Evolutionary conservation across 2,888 invertebrate species (phyloP), one percentile per base, ranked within the genome.

Genomic region (Drosophila histrio): DNA sequence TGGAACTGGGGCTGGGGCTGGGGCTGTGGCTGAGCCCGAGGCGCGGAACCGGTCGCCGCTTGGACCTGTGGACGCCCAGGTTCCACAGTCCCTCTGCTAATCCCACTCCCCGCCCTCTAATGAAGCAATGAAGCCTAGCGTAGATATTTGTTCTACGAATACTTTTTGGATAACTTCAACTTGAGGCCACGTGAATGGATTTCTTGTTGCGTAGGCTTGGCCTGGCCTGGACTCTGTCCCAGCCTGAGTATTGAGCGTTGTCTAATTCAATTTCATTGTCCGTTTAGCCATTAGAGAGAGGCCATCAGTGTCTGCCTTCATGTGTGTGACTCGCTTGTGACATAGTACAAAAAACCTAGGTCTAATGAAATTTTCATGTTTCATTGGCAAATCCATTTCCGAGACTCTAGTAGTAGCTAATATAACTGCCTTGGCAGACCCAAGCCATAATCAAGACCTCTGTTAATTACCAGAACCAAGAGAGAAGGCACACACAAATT

Each of bases 291-390:
- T 79, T 70, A 64, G 69, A 57, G 43, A 24, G 26, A 34, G 28
- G 30, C 39, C 54, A 41, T 67, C 63, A 43, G 28, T 38, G 28
- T 15, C 47, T 61, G 52, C 53, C 15, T 15, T 5, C 22, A 38
- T 38, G 50, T 50, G 15, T 49, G 17, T 17, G 17, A 21, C 13
- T 11, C 13, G 46, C 21, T 22, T 24, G 65, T 58, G 64, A 36
- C 60, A 58, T 54, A 56, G 50, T 15, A 50, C 26, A 17, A 49
- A 34, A 77, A 67, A 66, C 44, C 61, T 38, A 46, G 26, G 39
- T 19, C 39, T 74, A 84, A 86, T 86, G 86, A 79, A 85, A 82
- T 82, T 79, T 82, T 85, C 82, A 77, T 82, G 82, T 84, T 72
- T 72, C 75, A 82, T 74, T 85, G 77, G 60, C 58, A 71, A 68